phyloP scores from a whole-genome alignment of 2,113 vertebrate species.

The Pleuronectes platessa region DNA sequence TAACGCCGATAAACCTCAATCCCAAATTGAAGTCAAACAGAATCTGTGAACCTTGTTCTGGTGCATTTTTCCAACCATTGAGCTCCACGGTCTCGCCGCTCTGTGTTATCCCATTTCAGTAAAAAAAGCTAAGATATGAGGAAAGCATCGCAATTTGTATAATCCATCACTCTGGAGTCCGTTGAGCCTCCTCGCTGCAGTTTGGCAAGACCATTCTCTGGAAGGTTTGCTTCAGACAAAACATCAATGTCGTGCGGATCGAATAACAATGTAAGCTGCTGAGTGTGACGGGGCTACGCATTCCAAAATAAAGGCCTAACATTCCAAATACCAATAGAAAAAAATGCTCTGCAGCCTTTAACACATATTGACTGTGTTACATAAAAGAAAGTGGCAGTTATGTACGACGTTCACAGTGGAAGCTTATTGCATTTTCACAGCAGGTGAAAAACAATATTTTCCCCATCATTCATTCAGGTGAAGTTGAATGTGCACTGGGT shows the following conservation, averaged over 20 bases:
- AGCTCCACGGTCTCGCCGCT: slow-evolving; percentile 10
- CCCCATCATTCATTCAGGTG: slow-evolving; percentile 2
- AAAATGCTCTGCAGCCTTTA: slow-evolving; percentile 26
- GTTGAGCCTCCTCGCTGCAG: slow-evolving; percentile 46
- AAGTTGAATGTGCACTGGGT: slow-evolving; percentile 7
- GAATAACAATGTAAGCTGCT: slow-evolving; percentile 57
- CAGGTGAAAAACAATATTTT: not conserved
- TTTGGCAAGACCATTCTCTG: slow-evolving; percentile 55
- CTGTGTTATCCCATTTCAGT: slow-evolving; percentile 41
- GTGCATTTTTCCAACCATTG: slow-evolving; percentile 14
- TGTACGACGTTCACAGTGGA: slow-evolving; percentile 12
- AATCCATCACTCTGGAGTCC: slow-evolving; percentile 60
- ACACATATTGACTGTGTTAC: slow-evolving; percentile 43
- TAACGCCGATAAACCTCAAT: not conserved
- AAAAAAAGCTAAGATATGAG: slow-evolving; percentile 33
- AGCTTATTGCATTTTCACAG: not conserved
- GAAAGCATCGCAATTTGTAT: slow-evolving; percentile 59
- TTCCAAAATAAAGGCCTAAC: slow-evolving; percentile 37
- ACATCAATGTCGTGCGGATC: slow-evolving; percentile 65
- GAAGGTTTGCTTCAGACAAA: slow-evolving; percentile 67
- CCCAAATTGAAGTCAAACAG: not conserved
- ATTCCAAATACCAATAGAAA: slow-evolving; percentile 33
- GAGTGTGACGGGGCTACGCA: slow-evolving; percentile 26
- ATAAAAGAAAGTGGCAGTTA: slow-evolving; percentile 8
- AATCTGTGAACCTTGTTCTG: slow-evolving; percentile 16